Percentiles rank a stretch among this genome's conserved stretches.
Conservation (phyloP, 2,797 vertebrate species). For the Mus caroli region DNA sequence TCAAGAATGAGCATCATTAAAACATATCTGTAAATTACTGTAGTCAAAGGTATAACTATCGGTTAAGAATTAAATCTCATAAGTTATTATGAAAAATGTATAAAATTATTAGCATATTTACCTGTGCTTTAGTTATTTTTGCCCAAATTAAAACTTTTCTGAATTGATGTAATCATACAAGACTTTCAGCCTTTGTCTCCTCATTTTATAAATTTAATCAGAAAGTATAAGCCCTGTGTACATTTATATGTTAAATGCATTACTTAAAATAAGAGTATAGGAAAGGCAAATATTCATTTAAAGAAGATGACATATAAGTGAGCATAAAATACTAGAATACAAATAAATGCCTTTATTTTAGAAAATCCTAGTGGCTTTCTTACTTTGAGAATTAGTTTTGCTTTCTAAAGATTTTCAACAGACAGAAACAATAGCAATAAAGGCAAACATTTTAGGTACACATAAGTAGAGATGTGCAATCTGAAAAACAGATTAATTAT, state of each 20-base stretch:
- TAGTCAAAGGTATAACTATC: background rate
- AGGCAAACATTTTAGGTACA: background rate
- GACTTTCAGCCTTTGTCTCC: background rate
- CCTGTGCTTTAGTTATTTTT: background rate
- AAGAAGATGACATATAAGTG: background rate
- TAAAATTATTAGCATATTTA: background rate
- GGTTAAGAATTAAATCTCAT: background rate
- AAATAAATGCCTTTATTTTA: background rate
- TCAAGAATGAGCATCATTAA: background rate
- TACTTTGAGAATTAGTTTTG: background rate
- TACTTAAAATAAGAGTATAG: background rate
- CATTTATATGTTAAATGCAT: background rate
- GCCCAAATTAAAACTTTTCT: background rate
- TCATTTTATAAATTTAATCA: background rate
- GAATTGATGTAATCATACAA: background rate
- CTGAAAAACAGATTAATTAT: background rate
- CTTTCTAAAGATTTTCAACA: background rate
- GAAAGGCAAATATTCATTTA: background rate
- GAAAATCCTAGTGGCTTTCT: background rate
- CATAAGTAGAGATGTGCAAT: background rate
- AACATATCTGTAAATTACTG: background rate
- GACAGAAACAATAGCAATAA: background rate
- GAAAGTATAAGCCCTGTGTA: background rate
- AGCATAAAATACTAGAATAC: background rate
- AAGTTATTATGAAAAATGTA: background rate